These are phyloP conservation scores for Ascidia mentula DNA, from an alignment of 23 tunicate genomes.

Conservation along the genomic window DNA sequence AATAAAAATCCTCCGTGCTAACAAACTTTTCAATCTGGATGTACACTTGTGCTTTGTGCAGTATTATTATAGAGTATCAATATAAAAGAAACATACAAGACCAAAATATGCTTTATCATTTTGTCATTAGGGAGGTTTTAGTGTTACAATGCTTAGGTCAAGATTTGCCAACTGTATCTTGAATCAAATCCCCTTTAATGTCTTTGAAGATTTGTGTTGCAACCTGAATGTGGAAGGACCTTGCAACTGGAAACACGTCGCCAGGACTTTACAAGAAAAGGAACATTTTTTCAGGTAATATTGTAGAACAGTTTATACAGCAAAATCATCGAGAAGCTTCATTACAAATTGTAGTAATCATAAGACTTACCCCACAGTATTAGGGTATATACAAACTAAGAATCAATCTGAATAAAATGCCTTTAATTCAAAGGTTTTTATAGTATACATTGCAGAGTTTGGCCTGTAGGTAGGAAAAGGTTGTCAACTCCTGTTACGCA, in stretches of 20 bases:
- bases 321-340: too few species aligned
- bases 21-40: too few species aligned
- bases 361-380: too few species aligned
- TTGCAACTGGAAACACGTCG: not conserved
- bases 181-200: not conserved
- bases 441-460: too few species aligned
- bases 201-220: not conserved
- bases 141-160: not conserved
- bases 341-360: too few species aligned
- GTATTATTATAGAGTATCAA: not conserved
- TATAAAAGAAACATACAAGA: not conserved
- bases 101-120: not conserved
- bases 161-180: not conserved
- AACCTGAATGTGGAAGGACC: not conserved
- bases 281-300: not conserved
- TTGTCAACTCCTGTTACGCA: too few species aligned
- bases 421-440: too few species aligned
- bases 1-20: not conserved
- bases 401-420: too few species aligned
- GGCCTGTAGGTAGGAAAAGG: too few species aligned
- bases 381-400: too few species aligned
- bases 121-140: not conserved
- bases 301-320: too few species aligned
- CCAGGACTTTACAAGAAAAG: not conserved
- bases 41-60: not conserved